Conservation (phyloP, 1,140 invertebrate genomes). For the Rhopalosiphum padi region DNA sequence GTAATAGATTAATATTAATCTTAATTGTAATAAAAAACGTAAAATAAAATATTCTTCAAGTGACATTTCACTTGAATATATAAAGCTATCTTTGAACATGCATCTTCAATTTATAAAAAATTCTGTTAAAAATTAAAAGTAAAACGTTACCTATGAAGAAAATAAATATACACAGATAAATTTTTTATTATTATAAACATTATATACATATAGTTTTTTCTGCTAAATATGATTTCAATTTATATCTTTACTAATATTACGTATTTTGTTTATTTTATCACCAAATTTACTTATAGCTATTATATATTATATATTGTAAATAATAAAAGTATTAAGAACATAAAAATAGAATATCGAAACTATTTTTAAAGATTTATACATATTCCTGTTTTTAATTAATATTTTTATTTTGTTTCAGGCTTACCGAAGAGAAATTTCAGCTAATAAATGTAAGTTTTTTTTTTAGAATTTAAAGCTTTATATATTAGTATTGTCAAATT, state of each 20-base stretch:
- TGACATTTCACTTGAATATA: not conserved
- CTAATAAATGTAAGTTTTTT: conserved; percentile 83
- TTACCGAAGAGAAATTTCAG: conserved; percentile 80
- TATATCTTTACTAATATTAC: not conserved
- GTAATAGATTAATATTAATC: no score
- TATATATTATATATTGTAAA: not conserved
- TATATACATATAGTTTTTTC: not conserved
- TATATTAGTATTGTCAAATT: no score
- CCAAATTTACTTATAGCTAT: not conserved
- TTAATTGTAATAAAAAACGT: no score
- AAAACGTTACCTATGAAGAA: not conserved
- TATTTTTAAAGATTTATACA: not conserved
- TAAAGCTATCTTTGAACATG: not conserved
- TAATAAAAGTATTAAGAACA: not conserved
- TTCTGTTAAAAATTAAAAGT: not conserved
- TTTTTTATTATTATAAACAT: not conserved
- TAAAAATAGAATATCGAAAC: not conserved
- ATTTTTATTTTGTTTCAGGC: conserved; percentile 70
- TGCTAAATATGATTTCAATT: not conserved
- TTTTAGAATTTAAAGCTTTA: not conserved
- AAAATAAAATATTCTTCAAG: no score
- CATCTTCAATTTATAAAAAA: not conserved
- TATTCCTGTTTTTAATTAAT: not conserved
- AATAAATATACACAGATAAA: not conserved
- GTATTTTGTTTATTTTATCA: not conserved